Percentiles rank a stretch among this genome's conserved stretches.
Conservation (phyloP, 2,888 invertebrate species). For the Punctoribates punctum region DNA sequence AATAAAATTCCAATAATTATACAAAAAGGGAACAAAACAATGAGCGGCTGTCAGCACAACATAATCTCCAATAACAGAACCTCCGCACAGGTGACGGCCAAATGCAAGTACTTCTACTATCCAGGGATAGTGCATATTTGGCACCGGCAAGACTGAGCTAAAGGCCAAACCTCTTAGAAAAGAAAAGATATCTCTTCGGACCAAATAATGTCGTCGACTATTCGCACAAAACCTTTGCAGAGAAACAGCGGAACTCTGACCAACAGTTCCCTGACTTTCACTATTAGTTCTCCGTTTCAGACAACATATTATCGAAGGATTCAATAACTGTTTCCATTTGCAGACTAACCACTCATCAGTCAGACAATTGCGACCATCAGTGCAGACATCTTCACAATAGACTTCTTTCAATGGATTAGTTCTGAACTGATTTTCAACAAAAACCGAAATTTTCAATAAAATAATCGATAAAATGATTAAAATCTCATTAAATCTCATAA, state of each 20-base stretch:
- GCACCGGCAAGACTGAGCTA: not conserved
- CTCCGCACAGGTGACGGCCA: slow-evolving; percentile 18
- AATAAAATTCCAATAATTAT: not conserved
- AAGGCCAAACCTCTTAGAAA: not conserved
- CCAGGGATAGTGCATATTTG: not conserved
- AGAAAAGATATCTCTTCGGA: not conserved
- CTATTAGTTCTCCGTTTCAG: not conserved
- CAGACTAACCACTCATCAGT: not conserved
- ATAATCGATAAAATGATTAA: not conserved
- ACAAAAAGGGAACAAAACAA: slow-evolving; percentile 34
- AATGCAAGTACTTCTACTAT: not conserved
- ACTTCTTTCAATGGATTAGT: not conserved
- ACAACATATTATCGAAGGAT: not conserved
- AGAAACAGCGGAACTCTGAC: not conserved
- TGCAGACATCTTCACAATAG: slow-evolving; percentile 1
- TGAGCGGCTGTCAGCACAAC: slow-evolving; percentile 34
- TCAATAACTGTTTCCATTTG: not conserved
- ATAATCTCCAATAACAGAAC: not conserved
- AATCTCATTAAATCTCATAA: not conserved
- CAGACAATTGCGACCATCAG: slow-evolving; percentile 9
- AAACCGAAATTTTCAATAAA: not conserved
- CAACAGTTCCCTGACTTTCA: not conserved
- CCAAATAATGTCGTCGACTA: not conserved
- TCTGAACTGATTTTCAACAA: not conserved
- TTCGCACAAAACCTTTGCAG: not conserved